phyloP scores from a whole-genome alignment of 2,113 vertebrate genomes.

The Scalopus aquaticus region DNA sequence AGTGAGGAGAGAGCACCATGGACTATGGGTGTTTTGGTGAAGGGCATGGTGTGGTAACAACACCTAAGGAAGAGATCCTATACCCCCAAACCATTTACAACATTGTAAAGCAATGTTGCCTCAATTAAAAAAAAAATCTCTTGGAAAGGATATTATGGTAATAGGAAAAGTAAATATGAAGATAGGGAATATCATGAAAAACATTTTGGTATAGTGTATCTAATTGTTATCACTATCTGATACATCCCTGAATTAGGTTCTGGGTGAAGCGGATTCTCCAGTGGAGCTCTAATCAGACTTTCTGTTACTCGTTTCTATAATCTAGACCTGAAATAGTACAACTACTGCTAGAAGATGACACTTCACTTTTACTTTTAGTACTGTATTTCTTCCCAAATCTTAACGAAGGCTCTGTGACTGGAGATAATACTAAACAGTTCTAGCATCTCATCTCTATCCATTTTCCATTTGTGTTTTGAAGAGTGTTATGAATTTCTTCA shows the following conservation, averaged over 20 bases:
- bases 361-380: not conserved
- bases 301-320: fast-evolving
- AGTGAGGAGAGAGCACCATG: too few species aligned
- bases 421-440: not conserved
- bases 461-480: not conserved
- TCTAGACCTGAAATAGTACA: not conserved
- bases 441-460: not conserved
- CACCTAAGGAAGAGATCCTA: too few species aligned
- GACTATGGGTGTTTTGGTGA: too few species aligned
- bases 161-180: not conserved
- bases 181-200: not conserved
- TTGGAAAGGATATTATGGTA: not conserved
- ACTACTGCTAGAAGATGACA: not conserved
- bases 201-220: not conserved
- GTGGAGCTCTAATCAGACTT: not conserved
- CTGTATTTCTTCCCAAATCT: not conserved
- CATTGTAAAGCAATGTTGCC: too few species aligned
- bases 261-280: not conserved
- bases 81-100: too few species aligned
- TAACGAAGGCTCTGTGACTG: not conserved
- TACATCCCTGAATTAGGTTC: not conserved
- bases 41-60: too few species aligned
- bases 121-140: not conserved
- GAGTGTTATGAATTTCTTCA: not conserved
- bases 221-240: not conserved